Evolutionary conservation across 1,140 invertebrate genomes (phyloP), one percentile per base, ranked within the genome.

Genomic region (Drosophila leontia): DNA sequence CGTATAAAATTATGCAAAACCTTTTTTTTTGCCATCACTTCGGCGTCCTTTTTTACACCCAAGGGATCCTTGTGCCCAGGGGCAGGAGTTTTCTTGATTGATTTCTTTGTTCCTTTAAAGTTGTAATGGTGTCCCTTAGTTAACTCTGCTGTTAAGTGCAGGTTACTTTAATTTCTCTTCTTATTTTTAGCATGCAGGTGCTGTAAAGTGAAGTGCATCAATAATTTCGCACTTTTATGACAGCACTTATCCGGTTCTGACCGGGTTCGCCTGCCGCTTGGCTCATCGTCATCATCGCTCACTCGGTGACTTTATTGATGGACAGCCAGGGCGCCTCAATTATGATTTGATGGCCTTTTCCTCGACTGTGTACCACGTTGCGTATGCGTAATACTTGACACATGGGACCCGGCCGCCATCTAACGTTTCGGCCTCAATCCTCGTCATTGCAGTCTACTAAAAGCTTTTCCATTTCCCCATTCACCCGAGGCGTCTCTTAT

Each of bases 291-390:
- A 74, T 63, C 69, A 60, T 53, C 51, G 39, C 47, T 63, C 58
- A 51, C 50, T 53, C 50, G 44, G 71, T 44, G 60, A 51, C 60
- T 75, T 65, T 65, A 76, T 76, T 76, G 74, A 76, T 76, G 60
- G 69, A 75, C 74, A 75, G 71, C 42, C 71, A 42, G 53, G 53
- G 53, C 39, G 62, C 53, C 74, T 76, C 74, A 76, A 76, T 80
- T 75, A 80, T 80, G 78, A 80, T 80, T 80, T 80, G 69, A 80
- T 80, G 59, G 62, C 70, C 74, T 75, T 75, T 53, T 80, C 42
- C 58, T 58, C 44, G 32, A 45, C 74, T 42, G 39, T 75, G 60
- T 67, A 26, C 34, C 69, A 74, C 76, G 42, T 51, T 60, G 78
- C 70, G 78, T 57, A 80, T 80, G 69, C 62, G 58, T 59, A 39